phyloP scores from a whole-genome alignment of 2,113 vertebrate species.

The Saimiri boliviensis region DNA sequence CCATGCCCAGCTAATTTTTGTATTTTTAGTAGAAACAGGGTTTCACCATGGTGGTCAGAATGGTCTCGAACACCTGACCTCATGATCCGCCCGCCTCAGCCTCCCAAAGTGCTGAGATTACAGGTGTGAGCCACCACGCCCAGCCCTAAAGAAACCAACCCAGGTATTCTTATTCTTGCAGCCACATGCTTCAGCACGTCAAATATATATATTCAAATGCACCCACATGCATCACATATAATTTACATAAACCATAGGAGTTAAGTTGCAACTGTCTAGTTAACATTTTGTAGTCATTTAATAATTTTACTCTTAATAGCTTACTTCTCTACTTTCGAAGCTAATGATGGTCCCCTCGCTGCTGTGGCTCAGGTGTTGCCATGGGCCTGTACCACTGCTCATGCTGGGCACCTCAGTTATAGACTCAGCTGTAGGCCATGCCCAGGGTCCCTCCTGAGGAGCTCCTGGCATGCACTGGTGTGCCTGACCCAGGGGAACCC shows the following conservation, averaged over 20 bases:
- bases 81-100: no score
- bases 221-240: neutral
- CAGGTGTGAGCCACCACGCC: no score
- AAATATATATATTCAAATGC: neutral
- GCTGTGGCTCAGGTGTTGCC: neutral
- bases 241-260: neutral
- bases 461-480: neutral
- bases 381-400: neutral
- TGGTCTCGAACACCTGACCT: no score
- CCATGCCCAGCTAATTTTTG: no score
- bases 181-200: neutral
- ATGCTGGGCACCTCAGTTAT: rapidly evolving
- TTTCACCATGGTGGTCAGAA: no score
- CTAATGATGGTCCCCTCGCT: neutral
- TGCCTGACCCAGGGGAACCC: neutral
- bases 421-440: neutral
- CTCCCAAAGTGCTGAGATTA: no score
- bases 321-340: neutral
- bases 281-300: neutral
- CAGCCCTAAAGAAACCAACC: neutral
- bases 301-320: neutral
- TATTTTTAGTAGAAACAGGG: no score
- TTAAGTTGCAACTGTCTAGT: neutral
- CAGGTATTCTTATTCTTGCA: neutral
- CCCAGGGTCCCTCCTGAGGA: neutral